Conservation (phyloP, 2,888 invertebrate genomes). For the Teleogryllus oceanicus region DNA sequence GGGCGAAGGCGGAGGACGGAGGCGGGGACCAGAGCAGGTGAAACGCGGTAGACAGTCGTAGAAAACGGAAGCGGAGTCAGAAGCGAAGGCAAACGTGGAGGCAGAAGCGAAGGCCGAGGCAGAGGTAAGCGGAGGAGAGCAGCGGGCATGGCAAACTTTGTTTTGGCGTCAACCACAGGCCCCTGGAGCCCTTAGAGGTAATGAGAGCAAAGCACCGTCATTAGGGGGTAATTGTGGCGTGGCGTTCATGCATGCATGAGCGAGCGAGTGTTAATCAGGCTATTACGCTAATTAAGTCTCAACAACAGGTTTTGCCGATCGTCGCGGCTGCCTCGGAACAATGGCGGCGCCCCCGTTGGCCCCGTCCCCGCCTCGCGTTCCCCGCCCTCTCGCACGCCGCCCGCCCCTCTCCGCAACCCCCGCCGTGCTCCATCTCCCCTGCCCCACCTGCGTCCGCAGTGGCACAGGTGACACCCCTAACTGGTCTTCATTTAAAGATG, state of each 20-base stretch:
- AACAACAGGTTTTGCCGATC: slow-evolving; percentile 6
- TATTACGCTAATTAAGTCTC: not conserved
- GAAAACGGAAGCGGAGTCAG: no score
- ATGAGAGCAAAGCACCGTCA: slow-evolving; percentile 6
- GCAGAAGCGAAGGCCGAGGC: no score
- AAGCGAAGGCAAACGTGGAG: no score
- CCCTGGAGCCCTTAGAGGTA: not conserved
- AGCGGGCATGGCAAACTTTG: not conserved
- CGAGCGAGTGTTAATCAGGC: not conserved
- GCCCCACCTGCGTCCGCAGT: no score
- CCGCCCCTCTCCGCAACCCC: not conserved
- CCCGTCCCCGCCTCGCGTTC: not conserved
- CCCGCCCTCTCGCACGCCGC: not conserved
- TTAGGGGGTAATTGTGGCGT: not conserved
- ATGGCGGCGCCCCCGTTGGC: not conserved
- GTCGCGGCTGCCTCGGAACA: not conserved
- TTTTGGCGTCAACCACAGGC: not conserved
- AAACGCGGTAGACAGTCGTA: no score
- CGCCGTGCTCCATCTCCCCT: not conserved
- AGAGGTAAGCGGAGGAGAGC: no score
- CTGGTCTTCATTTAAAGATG: no score
- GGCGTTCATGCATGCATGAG: slow-evolving; percentile 6
- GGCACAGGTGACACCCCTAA: no score
- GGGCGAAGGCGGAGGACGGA: no score
- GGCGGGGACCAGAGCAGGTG: no score